These are phyloP conservation scores for Mycetomoellerius zeteki DNA, from an alignment of 1,140 invertebrate genomes.

Conservation along the genomic window DNA sequence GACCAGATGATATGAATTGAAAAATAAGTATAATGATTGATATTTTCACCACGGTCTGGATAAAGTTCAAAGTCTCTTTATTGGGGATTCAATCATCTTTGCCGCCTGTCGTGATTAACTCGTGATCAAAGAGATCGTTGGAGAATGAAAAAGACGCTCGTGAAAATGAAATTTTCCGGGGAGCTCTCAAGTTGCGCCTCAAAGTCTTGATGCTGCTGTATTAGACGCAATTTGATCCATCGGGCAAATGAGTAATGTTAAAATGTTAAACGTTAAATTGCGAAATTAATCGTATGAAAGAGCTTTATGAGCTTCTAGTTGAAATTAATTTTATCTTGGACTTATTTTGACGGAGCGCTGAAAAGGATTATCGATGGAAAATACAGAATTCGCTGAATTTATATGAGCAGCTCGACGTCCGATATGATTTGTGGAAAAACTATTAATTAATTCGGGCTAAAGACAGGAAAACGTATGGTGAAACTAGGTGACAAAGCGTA, in stretches of 20 bases:
- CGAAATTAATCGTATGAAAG: neutral
- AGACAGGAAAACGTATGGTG: neutral
- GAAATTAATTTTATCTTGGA: neutral
- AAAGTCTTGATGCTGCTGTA: neutral
- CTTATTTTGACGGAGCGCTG: neutral
- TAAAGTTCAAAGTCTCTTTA: neutral
- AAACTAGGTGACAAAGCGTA: slow-evolving; percentile 47
- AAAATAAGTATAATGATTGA: neutral
- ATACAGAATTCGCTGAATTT: neutral
- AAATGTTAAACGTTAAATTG: neutral
- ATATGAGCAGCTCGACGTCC: neutral
- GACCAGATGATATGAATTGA: neutral
- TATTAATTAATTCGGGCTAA: slow-evolving; percentile 45
- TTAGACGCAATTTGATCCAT: slow-evolving; percentile 30
- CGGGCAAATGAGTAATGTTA: neutral
- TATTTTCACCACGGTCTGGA: neutral
- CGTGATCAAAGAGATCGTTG: slow-evolving; percentile 25
- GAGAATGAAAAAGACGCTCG: slow-evolving; percentile 18
- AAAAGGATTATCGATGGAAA: slow-evolving; percentile 6
- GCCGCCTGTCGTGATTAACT: slow-evolving; percentile 26
- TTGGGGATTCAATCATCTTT: slow-evolving; percentile 7
- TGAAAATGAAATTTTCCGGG: slow-evolving; percentile 22
- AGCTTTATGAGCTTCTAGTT: neutral
- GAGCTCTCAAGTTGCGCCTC: neutral
- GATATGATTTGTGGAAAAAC: slow-evolving; percentile 7